These are phyloP conservation scores for Furnarius figulus DNA, from an alignment of 2,113 vertebrate species.

Conservation along the genomic window DNA sequence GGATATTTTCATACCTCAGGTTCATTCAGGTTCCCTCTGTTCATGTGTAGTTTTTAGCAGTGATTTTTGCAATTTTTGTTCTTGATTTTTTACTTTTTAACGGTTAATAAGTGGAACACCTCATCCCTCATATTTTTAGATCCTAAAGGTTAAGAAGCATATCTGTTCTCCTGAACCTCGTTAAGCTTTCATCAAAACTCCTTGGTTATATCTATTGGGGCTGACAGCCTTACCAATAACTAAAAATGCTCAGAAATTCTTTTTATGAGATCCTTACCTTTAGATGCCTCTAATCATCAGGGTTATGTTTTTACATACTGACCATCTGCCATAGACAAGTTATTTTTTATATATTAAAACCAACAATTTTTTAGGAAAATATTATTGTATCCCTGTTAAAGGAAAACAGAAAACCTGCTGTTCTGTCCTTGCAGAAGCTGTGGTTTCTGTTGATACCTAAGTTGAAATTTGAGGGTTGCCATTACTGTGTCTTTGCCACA, in stretches of 20 bases:
- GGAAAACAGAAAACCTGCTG: background rate
- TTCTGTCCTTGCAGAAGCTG: background rate
- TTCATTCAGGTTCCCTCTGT: conserved; percentile 32
- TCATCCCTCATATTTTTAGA: conserved; percentile 27
- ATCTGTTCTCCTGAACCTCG: background rate
- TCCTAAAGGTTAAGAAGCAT: background rate
- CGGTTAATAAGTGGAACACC: background rate
- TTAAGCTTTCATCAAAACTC: background rate
- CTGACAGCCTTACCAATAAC: background rate
- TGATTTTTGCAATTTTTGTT: background rate
- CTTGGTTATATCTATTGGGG: background rate
- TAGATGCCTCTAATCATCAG: background rate
- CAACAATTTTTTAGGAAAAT: background rate
- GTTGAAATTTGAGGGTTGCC: background rate
- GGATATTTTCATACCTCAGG: background rate
- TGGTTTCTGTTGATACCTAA: background rate
- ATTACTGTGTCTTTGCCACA: background rate
- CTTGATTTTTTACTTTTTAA: background rate
- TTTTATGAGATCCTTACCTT: background rate
- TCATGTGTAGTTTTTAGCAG: background rate
- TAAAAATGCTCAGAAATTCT: background rate
- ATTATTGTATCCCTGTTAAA: background rate
- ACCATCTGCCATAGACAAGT: background rate
- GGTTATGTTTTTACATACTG: background rate
- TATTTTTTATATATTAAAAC: background rate